Conservation (phyloP, 2,797 vertebrate genomes). For the Trichosurus vulpecula region DNA sequence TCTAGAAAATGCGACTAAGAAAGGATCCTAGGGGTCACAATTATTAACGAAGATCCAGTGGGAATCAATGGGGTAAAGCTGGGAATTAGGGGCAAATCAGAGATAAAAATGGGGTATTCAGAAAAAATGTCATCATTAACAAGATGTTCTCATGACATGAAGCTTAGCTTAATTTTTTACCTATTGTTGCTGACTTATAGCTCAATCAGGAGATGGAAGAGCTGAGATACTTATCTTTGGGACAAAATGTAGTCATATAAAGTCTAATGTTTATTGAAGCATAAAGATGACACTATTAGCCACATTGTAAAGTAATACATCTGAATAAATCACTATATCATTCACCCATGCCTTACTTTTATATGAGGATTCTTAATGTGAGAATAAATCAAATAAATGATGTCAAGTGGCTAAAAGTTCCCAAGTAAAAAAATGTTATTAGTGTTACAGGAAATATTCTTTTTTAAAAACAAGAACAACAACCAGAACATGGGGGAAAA, state of each 20-base stretch:
- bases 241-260: conserved; percentile 1
- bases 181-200: not conserved
- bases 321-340: conserved; percentile 40
- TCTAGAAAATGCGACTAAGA: not conserved
- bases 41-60: conserved; percentile 4
- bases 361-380: not conserved
- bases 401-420: not conserved
- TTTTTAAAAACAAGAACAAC: not conserved
- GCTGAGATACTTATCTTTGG: conserved; percentile 14
- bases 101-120: not conserved
- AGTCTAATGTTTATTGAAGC: conserved; percentile 26
- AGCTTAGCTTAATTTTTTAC: not conserved
- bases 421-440: not conserved
- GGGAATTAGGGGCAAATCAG: not conserved
- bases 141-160: not conserved
- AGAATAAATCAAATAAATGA: not conserved
- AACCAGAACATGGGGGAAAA: not conserved
- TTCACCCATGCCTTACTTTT: not conserved
- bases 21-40: conserved; percentile 1
- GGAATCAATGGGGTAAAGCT: not conserved
- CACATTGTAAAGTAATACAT: conserved; percentile 11
- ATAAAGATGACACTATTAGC: conserved; percentile 14
- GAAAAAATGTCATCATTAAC: not conserved
- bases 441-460: not conserved
- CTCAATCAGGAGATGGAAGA: conserved; percentile 23